Evolutionary conservation across 2,797 vertebrate genomes (phyloP).

Genomic region (Cuniculus paca): DNA sequence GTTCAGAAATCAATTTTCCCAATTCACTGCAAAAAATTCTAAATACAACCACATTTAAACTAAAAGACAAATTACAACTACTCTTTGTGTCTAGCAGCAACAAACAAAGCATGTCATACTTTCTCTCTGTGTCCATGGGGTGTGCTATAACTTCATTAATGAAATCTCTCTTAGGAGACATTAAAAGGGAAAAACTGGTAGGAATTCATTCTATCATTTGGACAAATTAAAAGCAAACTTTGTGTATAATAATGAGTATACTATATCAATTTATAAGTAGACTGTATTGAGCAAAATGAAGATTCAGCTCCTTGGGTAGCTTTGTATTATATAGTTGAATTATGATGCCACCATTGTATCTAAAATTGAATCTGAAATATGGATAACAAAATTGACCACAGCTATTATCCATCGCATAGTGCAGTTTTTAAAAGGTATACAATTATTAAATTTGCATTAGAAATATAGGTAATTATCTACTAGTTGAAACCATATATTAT

Average conservation of each 20-base stretch:
- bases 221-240: constrained; percentile 70
- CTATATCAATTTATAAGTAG: constrained; percentile 76
- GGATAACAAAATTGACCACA: constrained; percentile 79
- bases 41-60: constrained; percentile 67
- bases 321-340: constrained; percentile 55
- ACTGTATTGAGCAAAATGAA: constrained; percentile 64
- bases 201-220: constrained; percentile 71
- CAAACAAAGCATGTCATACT: constrained; percentile 31
- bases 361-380: constrained; percentile 81
- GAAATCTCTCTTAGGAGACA: constrained; percentile 74
- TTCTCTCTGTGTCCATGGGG: constrained; percentile 51
- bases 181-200: constrained; percentile 67
- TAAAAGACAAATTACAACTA: constrained; percentile 62
- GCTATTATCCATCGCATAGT: constrained; percentile 77
- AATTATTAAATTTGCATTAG: constrained; percentile 89
- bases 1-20: constrained; percentile 79
- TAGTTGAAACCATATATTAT: constrained; percentile 87
- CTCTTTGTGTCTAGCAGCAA: constrained; percentile 60
- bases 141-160: constrained; percentile 63
- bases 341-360: constrained; percentile 50
- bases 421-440: constrained; percentile 82
- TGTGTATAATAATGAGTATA: constrained; percentile 47
- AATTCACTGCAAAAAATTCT: constrained; percentile 25
- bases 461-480: constrained; percentile 91
- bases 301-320: constrained; percentile 31